These are phyloP conservation scores for Nematolebias whitei DNA, from an alignment of 2,113 vertebrate genomes.

Conservation along the genomic window DNA sequence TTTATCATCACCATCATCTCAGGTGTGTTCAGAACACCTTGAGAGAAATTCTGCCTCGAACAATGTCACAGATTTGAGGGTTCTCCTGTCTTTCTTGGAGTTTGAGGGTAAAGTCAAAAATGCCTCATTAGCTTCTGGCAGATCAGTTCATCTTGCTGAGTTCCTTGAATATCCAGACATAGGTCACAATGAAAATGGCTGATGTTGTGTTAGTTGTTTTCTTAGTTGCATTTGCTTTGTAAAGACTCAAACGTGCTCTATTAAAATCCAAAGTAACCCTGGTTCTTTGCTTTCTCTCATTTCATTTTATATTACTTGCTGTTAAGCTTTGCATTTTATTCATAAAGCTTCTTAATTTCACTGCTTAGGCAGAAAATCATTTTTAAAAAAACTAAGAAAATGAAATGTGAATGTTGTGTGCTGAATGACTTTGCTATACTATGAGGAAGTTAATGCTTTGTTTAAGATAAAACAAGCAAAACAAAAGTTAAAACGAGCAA, in stretches of 20 bases:
- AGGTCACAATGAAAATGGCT: neutral
- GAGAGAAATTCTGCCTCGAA: neutral
- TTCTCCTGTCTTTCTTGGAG: neutral
- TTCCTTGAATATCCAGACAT: neutral
- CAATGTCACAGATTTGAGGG: neutral
- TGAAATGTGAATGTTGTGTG: no score
- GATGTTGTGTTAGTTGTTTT: neutral
- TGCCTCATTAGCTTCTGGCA: neutral
- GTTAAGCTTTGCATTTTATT: neutral
- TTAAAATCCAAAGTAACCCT: no score
- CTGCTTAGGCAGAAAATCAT: neutral
- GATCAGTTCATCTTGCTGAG: neutral
- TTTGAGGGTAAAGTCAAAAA: no score
- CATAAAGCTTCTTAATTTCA: neutral
- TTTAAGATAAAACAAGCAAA: neutral
- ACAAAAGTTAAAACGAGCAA: neutral
- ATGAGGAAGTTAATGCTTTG: no score
- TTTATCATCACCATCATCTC: neutral
- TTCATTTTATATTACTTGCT: neutral
- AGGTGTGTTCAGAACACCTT: neutral
- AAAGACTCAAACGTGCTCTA: no score
- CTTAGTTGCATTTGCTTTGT: no score
- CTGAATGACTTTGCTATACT: no score
- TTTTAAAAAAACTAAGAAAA: neutral
- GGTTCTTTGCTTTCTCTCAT: neutral